Evolutionary conservation across 2,113 vertebrate genomes (phyloP).

Genomic region (Piprites chloris): DNA sequence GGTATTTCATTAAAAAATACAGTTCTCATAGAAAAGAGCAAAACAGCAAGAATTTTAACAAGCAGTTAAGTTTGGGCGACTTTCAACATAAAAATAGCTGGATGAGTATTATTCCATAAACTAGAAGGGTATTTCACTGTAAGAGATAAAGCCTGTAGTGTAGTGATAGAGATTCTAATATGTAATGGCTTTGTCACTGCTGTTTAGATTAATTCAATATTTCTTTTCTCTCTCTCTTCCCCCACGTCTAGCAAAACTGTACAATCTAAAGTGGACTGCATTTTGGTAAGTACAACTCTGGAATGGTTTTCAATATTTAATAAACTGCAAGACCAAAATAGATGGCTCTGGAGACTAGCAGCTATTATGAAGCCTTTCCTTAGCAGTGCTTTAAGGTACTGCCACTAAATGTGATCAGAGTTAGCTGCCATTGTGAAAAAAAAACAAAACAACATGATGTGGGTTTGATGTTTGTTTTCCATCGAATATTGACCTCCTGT

Average conservation of each 20-base stretch:
- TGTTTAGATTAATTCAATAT: slow-evolving; percentile 53
- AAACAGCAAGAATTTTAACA: background rate
- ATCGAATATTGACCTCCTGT: background rate
- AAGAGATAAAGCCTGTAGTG: background rate
- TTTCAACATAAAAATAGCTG: background rate
- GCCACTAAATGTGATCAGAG: background rate
- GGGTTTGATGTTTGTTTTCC: background rate
- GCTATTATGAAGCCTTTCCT: background rate
- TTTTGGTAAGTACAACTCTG: slow-evolving; percentile 89
- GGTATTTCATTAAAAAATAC: background rate
- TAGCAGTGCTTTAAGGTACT: background rate
- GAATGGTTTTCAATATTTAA: slow-evolving; percentile 50
- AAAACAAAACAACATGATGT: background rate
- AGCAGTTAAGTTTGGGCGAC: background rate
- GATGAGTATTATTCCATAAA: background rate
- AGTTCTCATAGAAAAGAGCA: background rate
- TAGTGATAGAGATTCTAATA: background rate
- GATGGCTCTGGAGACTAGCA: background rate
- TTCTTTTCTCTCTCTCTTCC: slow-evolving; percentile 63
- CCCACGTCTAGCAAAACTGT: slow-evolving; percentile 92
- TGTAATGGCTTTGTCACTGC: background rate
- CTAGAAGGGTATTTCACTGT: background rate
- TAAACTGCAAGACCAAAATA: slow-evolving; percentile 2
- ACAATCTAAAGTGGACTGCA: slow-evolving; percentile 98
- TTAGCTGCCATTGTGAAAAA: background rate